Conservation (phyloP, 1,140 invertebrate genomes). For the Drosophila albomicans region DNA sequence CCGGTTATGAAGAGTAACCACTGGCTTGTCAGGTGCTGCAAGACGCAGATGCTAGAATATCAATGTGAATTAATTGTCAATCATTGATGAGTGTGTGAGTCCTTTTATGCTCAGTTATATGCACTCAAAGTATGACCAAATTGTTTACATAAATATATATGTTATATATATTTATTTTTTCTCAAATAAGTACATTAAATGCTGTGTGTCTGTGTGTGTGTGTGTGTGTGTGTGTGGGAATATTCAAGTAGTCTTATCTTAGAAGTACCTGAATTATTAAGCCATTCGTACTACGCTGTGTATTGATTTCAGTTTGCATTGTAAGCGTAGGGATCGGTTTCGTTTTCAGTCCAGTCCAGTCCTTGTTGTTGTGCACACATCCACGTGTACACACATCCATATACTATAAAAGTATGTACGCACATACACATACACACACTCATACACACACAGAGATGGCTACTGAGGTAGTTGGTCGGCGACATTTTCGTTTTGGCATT, state of each 20-base stretch:
- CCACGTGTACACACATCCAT: neutral
- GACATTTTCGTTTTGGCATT: slow-evolving; percentile 84
- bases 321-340: slow-evolving; percentile 23
- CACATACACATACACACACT: slow-evolving; percentile 6
- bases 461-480: slow-evolving; percentile 50
- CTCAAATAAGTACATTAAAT: neutral
- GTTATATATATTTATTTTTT: neutral
- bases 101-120: neutral
- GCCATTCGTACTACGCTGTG: slow-evolving; percentile 35
- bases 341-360: slow-evolving; percentile 51
- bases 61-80: neutral
- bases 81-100: neutral
- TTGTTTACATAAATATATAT: neutral
- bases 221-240: neutral
- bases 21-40: neutral
- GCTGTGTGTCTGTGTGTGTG: neutral
- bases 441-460: neutral
- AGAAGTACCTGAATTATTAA: slow-evolving; percentile 54
- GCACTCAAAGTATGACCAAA: neutral
- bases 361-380: neutral
- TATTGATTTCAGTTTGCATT: slow-evolving; percentile 52
- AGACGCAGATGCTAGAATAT: neutral
- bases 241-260: slow-evolving; percentile 32
- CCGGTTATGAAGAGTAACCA: neutral
- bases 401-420: neutral